Base-by-base conservation (phyloP, 1,140 invertebrate genomes). In the Hylaeus volcanicus region DNA sequence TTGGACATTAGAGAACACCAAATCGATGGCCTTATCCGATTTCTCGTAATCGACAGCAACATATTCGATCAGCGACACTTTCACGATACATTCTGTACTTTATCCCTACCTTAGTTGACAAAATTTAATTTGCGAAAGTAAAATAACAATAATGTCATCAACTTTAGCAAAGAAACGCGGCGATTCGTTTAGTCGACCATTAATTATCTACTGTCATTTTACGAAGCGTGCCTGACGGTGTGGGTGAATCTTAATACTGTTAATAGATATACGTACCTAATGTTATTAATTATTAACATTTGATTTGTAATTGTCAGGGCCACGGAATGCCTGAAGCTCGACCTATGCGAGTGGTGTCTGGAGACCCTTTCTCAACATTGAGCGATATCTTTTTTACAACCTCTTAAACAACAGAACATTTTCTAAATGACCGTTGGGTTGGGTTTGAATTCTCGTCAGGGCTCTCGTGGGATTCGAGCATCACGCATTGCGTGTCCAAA, bases 261-360 rank as follows among this genome's bases (percentile, higher is more conserved):
- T 90, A 90, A 89, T 90, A 90, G 89, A 90, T 88, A 88, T 89
- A 90, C 88, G 87, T 90, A 90, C 84, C 82, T 90, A 90, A 90
- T 88, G 88, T 90, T 91, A 88, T 88, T 87, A 87, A 89, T 86
- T 87, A 84, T 80, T 88, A 88, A 87, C 66, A 74, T 71, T 75
- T 88, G 78, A 90, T 89, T 90, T 90, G 77, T 90, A 89, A 88
- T 87, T 86, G 51, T 69, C 45, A 37, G 41, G 63, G 64, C 58
- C 39, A 81, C 45, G 55, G 63, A 82, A 76, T 75, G 83, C 79
- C 82, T 76, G 83, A 82, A 79, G 74, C 81, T 85, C 74, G 79
- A 79, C 61, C 41, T 69, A 68, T 48, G 82, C 45, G 60, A 86
- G 78, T 89, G 74, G 66, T 61, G 64, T 45, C 53, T 12, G 39